A percentile compares a stretch with the other conserved stretches of the same genome.
phyloP scores from a whole-genome alignment of 64 coral and sea anemone genomes.

The Dendrophyllia cribrosa region DNA sequence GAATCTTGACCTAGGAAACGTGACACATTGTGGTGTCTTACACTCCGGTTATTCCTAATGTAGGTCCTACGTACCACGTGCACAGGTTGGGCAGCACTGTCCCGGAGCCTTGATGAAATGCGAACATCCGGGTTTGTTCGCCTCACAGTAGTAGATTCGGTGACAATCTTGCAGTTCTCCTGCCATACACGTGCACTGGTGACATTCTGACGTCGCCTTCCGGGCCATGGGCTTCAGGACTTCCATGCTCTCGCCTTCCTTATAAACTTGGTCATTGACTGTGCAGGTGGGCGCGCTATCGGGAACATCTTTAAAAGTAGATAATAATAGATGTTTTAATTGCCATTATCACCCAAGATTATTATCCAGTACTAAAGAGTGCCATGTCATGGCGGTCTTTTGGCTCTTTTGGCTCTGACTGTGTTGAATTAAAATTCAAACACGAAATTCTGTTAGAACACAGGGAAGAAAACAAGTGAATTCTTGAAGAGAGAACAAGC shows the following conservation, averaged over 20 bases:
- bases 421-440: too few species aligned
- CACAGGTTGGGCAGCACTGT: conserved; percentile 24
- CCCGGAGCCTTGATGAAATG: neutral
- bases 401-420: too few species aligned
- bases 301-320: conserved; percentile 5
- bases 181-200: conserved; percentile 19
- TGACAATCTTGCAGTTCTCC: conserved; percentile 8
- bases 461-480: too few species aligned
- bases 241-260: conserved; percentile 32
- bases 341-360: too few species aligned
- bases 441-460: too few species aligned
- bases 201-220: neutral
- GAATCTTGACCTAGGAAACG: too few species aligned
- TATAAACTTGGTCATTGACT: neutral
- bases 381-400: too few species aligned
- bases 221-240: neutral
- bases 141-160: conserved; percentile 36
- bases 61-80: neutral
- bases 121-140: conserved; percentile 2
- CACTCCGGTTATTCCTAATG: neutral
- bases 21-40: too few species aligned
- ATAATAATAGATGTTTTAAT: neutral
- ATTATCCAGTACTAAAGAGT: too few species aligned
- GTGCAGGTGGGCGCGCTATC: neutral
- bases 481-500: too few species aligned